Conservation (phyloP, 2,113 vertebrate genomes). For the Panurus biarmicus region DNA sequence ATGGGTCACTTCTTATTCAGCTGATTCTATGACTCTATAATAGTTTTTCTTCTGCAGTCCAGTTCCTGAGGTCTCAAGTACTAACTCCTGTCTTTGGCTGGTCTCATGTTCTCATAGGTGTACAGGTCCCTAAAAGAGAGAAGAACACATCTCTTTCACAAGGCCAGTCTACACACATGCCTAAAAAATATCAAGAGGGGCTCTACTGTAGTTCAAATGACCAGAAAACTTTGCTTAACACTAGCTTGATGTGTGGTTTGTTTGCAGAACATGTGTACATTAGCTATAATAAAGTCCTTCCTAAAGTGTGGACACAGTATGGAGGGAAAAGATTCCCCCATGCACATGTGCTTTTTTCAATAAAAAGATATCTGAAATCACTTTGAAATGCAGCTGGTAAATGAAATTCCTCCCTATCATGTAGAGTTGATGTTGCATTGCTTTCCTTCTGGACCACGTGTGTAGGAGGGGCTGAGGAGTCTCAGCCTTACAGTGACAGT, state of each 20-base stretch:
- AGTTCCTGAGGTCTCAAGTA: too few species aligned
- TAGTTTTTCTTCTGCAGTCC: too few species aligned
- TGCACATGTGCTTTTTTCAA: background rate
- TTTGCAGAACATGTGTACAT: background rate
- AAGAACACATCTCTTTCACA: too few species aligned
- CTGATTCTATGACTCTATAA: too few species aligned
- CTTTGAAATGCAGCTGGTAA: slow-evolving; percentile 6
- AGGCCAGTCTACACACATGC: too few species aligned
- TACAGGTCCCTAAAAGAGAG: too few species aligned
- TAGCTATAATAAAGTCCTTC: background rate
- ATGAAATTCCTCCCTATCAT: background rate
- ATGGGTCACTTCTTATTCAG: too few species aligned
- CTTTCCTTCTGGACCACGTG: background rate
- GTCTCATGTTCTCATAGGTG: too few species aligned
- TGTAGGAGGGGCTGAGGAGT: background rate
- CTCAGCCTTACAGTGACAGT: background rate
- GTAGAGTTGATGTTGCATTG: background rate
- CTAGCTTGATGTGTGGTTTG: background rate
- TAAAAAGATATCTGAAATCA: background rate
- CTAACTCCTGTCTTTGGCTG: too few species aligned
- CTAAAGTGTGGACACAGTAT: background rate
- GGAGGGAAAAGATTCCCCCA: background rate
- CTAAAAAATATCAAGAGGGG: too few species aligned
- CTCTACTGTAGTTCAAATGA: background rate
- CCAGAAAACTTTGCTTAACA: background rate